These are phyloP conservation scores for Nomada goodeniana DNA, from an alignment of 2,888 invertebrate species.

Conservation along the genomic window DNA sequence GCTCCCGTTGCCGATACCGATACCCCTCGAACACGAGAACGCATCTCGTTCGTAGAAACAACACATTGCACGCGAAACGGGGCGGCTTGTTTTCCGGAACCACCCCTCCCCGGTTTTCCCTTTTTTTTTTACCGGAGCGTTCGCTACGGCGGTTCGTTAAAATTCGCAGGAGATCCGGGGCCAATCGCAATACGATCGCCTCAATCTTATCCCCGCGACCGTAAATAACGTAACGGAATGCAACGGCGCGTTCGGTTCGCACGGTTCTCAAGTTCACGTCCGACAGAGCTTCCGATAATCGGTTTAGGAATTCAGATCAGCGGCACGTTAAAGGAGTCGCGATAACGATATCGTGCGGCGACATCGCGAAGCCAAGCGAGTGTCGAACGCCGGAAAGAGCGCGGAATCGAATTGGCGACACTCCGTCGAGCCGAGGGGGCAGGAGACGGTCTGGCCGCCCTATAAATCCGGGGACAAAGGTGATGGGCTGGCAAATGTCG, in stretches of 20 bases:
- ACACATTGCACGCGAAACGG: background rate
- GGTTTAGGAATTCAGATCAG: slow-evolving; percentile 32
- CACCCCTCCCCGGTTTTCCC: no score
- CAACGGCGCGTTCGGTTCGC: no score
- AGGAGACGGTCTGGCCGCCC: background rate
- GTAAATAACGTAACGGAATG: no score
- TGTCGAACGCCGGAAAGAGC: slow-evolving; percentile 1
- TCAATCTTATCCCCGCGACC: no score
- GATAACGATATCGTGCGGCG: slow-evolving; percentile 12
- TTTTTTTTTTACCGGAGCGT: no score
- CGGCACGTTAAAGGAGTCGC: slow-evolving; percentile 3
- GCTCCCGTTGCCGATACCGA: background rate
- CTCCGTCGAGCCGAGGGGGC: background rate
- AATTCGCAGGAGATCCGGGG: no score
- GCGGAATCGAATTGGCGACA: background rate
- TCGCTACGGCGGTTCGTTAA: no score
- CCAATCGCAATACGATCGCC: no score
- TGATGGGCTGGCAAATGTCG: slow-evolving; percentile 64
- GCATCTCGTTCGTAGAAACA: no score
- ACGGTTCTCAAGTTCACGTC: background rate
- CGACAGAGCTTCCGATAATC: slow-evolving; percentile 41
- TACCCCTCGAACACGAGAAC: no score
- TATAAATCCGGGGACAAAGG: slow-evolving; percentile 62
- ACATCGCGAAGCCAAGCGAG: slow-evolving; percentile 34
- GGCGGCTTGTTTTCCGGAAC: background rate